Conservation (phyloP, 2,888 invertebrate species). For the Leucophenga montana region DNA sequence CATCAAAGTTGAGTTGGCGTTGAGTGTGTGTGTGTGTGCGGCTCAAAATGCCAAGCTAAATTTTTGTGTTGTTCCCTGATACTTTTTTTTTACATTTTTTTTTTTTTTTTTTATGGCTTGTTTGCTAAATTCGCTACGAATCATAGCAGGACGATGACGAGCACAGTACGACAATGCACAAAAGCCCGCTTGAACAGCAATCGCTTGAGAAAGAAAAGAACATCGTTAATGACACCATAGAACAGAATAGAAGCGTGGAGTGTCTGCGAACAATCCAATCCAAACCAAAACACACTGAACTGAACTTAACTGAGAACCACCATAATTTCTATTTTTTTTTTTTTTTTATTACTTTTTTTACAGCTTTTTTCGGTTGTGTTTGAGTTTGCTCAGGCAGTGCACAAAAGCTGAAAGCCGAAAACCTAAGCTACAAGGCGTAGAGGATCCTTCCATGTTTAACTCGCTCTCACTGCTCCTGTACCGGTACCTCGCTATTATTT, state of each 20-base stretch:
- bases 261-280: no score
- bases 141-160: no score
- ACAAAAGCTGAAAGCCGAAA: constrained; percentile 8
- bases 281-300: no score
- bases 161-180: no score
- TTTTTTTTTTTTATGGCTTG: no score
- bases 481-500: no score
- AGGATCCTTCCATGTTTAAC: background rate
- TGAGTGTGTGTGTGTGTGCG: no score
- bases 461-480: background rate
- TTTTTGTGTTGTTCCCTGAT: constrained; percentile 1
- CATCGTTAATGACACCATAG: constrained; percentile 14
- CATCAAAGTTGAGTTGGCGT: no score
- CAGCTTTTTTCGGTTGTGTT: constrained; percentile 3
- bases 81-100: background rate
- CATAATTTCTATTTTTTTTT: background rate
- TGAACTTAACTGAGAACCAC: background rate
- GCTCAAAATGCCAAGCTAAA: background rate
- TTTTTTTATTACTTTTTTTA: background rate
- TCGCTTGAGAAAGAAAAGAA: constrained; percentile 1
- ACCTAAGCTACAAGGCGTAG: constrained; percentile 10
- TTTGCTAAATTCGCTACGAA: no score
- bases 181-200: no score
- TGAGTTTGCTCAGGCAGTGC: constrained; percentile 11
- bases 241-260: no score